Base-by-base conservation (phyloP, 2,888 invertebrate species). In the Hoplodrina blanda region DNA sequence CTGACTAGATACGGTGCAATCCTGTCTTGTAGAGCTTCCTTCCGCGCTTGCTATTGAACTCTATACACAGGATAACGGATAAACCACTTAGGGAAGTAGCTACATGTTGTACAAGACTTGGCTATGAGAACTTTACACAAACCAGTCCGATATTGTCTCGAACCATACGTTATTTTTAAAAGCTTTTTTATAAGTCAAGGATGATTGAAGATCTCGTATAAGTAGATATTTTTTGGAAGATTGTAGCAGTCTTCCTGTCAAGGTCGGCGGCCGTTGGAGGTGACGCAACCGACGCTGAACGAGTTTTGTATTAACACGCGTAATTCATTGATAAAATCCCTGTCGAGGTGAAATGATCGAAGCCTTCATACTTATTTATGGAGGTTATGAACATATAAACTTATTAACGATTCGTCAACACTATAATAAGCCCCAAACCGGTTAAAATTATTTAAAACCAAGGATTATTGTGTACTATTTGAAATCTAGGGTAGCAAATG, bases 11-110 rank as follows among this genome's bases (percentile, higher is more conserved):
- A 95, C 81, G 88, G 87, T 85, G 88, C 88, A 90, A 90, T 90
- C 88, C 89, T 87, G 83, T 83, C 84, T 90, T 92, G 90, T 93
- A 93, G 91, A 91, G 94, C 94, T 95, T 95, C 95, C 95, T 94
- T 95, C 93, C 94, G 91, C 83, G 87, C 88, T 87, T 78, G 78
- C 86, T 87, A 86, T 87, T 87, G 82, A 87, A 86, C 82, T 83
- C 85, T 86, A 80, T 80, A 78, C 83, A 82, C 86, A 87, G 90
- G 88, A 91, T 90, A 92, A 89, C 90, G 92, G 91, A 92, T 93
- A 91, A 92, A 90, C 90, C 91, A 93, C 93, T 94, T 90, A 92
- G 88, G 90, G 91, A 92, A 90, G 90, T 68, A 44, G 66, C 56
- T 50, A 55, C 57, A 53, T 44, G 55, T 53, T 65, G 54, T 60